Evolutionary conservation across 2,797 vertebrate genomes (phyloP).

Genomic region (Oreonectes daqikongensis): DNA sequence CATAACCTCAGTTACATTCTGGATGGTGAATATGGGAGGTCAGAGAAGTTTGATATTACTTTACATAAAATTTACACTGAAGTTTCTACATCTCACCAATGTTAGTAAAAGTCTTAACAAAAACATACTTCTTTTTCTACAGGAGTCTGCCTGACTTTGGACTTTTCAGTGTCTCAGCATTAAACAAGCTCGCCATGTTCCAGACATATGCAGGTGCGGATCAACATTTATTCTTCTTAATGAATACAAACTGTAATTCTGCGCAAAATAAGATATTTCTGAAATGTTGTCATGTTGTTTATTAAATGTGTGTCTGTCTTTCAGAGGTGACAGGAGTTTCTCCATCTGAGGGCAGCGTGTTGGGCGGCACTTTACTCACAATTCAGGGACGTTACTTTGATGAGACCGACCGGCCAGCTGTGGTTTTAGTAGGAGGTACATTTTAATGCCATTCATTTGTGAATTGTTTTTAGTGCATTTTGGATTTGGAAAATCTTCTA

Average conservation of each 20-base stretch:
- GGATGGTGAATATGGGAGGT: slow-evolving; percentile 82
- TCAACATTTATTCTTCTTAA: neutral
- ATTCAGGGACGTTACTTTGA: slow-evolving; percentile 82
- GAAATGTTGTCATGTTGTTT: no score
- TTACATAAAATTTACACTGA: neutral
- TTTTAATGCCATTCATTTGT: no score
- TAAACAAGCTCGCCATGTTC: slow-evolving; percentile 81
- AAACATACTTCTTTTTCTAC: slow-evolving; percentile 38
- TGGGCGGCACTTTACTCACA: slow-evolving; percentile 79
- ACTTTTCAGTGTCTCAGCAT: slow-evolving; percentile 70
- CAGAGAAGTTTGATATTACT: slow-evolving; percentile 41
- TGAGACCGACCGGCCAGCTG: slow-evolving; percentile 76
- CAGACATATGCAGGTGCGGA: slow-evolving; percentile 84
- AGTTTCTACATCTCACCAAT: neutral
- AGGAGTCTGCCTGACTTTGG: slow-evolving; percentile 75
- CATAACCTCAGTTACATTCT: slow-evolving; percentile 87
- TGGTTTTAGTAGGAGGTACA: slow-evolving; percentile 83
- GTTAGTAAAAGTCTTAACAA: neutral
- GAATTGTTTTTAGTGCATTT: no score
- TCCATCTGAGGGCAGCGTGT: slow-evolving; percentile 77
- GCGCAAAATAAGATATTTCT: neutral
- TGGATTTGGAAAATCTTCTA: no score
- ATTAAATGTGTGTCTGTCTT: slow-evolving; percentile 2
- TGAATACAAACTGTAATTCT: neutral
- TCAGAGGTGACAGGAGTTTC: slow-evolving; percentile 79